Conservation (phyloP, 2,888 invertebrate species). For the Chloromyia formosa region DNA sequence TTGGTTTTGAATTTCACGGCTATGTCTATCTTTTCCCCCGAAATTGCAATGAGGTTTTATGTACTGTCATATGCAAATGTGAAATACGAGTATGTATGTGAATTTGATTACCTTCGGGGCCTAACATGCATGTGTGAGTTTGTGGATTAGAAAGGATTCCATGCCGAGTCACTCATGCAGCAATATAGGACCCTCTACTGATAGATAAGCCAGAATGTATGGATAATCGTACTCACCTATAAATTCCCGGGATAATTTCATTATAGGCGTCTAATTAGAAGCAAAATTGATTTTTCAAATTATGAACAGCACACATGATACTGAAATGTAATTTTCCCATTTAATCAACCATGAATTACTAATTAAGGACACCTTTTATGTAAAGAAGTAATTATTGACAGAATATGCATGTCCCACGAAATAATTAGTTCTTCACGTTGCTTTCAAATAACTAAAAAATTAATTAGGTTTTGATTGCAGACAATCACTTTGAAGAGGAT, state of each 20-base stretch:
- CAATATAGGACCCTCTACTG: too few relatives aligned
- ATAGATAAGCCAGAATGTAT: too few relatives aligned
- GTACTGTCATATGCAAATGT: constrained; percentile 5
- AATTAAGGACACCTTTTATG: not conserved
- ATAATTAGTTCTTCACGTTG: too few relatives aligned
- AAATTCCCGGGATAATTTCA: not conserved
- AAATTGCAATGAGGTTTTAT: not conserved
- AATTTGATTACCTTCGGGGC: not conserved
- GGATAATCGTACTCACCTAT: not conserved
- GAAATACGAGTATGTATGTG: not conserved
- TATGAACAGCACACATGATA: not conserved
- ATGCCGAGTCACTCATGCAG: too few relatives aligned
- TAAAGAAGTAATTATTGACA: not conserved
- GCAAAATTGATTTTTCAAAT: constrained; percentile 11
- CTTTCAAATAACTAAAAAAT: too few relatives aligned
- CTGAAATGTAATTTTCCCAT: not conserved
- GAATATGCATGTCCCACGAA: too few relatives aligned
- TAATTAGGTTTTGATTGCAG: too few relatives aligned
- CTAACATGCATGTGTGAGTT: too few relatives aligned
- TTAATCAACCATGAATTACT: not conserved
- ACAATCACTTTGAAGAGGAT: too few relatives aligned
- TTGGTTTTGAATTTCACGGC: too few relatives aligned
- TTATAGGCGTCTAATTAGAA: constrained; percentile 16
- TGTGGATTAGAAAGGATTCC: too few relatives aligned
- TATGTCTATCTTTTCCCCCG: not conserved